Conservation (phyloP, 2,797 vertebrate genomes). For the Mallotus villosus region DNA sequence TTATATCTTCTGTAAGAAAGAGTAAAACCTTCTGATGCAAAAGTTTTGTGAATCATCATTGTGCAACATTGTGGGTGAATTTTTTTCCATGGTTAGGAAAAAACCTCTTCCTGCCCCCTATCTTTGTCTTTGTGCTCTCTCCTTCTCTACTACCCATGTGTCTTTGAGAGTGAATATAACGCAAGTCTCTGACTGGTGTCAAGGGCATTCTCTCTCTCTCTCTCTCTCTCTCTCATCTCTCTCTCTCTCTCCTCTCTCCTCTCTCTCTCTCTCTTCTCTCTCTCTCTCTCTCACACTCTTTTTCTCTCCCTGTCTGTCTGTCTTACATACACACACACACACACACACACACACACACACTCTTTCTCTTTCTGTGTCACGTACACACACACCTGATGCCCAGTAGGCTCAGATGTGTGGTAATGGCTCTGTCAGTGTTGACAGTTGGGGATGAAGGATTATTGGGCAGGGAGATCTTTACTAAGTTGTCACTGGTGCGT, state of each 20-base stretch:
- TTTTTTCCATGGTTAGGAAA: background rate
- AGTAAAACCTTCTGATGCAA: conserved; percentile 10
- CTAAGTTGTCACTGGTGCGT: conserved; percentile 61
- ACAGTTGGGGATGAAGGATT: conserved; percentile 61
- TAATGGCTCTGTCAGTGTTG: conserved; percentile 74
- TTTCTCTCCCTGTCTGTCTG: background rate
- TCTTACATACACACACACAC: conserved; percentile 2
- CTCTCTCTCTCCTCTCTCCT: no score
- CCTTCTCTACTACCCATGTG: no score
- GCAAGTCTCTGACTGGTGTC: conserved; percentile 3
- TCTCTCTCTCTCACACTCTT: background rate
- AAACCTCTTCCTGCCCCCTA: no score
- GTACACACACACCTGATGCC: conserved; percentile 3
- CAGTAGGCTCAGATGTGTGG: conserved; percentile 55
- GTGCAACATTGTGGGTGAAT: background rate
- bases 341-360: conserved; percentile 12
- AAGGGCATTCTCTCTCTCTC: background rate
- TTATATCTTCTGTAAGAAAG: conserved; percentile 21
- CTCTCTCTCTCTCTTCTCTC: no score
- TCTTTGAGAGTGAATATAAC: background rate
- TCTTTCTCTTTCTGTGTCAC: background rate
- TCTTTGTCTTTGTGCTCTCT: no score
- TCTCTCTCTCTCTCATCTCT: background rate
- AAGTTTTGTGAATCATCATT: background rate
- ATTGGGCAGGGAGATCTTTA: conserved; percentile 62